A percentile compares a stretch with the other conserved stretches of the same genome.
phyloP scores from a whole-genome alignment of 2,797 vertebrate genomes.

The Rhynchonycteris naso region DNA sequence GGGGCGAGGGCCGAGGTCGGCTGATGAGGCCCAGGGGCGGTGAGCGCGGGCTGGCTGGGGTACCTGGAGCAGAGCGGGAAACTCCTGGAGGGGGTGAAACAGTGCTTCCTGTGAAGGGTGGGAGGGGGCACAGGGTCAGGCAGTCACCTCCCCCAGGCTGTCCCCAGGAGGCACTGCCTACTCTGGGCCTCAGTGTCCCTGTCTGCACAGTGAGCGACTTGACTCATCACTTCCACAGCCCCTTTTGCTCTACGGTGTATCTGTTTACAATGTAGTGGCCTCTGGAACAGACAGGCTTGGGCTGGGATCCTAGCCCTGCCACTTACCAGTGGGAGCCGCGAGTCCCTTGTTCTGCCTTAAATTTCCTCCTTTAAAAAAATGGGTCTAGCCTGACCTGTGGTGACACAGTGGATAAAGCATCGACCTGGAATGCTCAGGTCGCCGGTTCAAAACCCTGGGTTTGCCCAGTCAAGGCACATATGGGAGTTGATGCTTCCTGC shows the following conservation, averaged over 20 bases:
- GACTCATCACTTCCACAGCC: rapidly evolving
- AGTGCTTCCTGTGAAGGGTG: slow-evolving; percentile 70
- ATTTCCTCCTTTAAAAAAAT: background rate
- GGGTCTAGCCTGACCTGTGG: background rate
- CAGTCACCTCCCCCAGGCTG: background rate
- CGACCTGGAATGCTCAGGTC: too few species aligned
- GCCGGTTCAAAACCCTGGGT: too few species aligned
- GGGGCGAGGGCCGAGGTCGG: slow-evolving; percentile 91
- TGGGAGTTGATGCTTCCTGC: too few species aligned
- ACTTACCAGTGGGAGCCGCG: background rate
- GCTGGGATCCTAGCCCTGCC: background rate
- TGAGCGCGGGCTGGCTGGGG: slow-evolving; percentile 89
- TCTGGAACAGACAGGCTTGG: background rate
- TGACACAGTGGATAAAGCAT: too few species aligned
- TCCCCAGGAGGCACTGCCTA: background rate
- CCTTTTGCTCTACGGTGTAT: rapidly evolving
- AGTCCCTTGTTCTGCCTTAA: background rate
- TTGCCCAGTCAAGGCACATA: too few species aligned
- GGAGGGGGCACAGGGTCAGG: slow-evolving; percentile 16
- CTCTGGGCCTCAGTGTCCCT: background rate
- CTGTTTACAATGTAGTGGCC: rapidly evolving
- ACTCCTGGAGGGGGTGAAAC: slow-evolving; percentile 77
- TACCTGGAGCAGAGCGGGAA: slow-evolving; percentile 83
- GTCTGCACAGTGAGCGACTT: background rate
- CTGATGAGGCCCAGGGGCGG: slow-evolving; percentile 90